Percentiles rank a stretch among this genome's conserved stretches.
phyloP scores from a whole-genome alignment of 2,113 vertebrate genomes.

The Gallinago paraguaiae region DNA sequence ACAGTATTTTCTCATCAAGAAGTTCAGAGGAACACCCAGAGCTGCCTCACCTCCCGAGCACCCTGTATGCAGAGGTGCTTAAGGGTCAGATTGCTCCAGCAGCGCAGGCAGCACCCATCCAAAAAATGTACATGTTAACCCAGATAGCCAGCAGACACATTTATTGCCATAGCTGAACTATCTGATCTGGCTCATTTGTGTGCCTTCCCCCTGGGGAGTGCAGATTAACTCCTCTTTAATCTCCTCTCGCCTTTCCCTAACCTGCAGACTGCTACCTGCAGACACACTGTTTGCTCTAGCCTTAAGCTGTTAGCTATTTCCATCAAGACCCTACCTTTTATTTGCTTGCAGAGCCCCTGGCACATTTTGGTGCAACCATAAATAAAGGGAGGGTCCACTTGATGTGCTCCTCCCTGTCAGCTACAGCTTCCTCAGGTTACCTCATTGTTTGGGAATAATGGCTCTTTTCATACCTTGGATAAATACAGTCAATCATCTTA shows the following conservation, averaged over 20 bases:
- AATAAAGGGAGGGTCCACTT: neutral
- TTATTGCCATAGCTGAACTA: neutral
- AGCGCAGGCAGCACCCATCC: neutral
- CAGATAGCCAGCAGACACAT: neutral
- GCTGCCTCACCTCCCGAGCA: neutral
- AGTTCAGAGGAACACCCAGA: neutral
- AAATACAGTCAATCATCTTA: neutral
- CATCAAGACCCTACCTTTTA: neutral
- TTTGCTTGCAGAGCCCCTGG: neutral
- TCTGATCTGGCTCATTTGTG: neutral
- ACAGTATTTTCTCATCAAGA: neutral
- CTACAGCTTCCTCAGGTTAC: neutral
- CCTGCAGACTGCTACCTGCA: neutral
- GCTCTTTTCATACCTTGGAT: neutral
- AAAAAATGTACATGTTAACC: neutral
- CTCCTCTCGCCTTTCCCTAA: neutral
- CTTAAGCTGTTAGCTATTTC: neutral
- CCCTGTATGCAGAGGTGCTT: neutral
- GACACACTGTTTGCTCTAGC: conserved; percentile 9
- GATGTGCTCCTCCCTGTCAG: neutral
- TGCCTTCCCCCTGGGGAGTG: neutral
- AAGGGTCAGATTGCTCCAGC: neutral
- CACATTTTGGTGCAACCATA: neutral
- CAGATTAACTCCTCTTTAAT: conserved; percentile 41
- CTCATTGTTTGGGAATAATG: neutral